Conservation (phyloP, 2,888 invertebrate species). For the Timandra comae region DNA sequence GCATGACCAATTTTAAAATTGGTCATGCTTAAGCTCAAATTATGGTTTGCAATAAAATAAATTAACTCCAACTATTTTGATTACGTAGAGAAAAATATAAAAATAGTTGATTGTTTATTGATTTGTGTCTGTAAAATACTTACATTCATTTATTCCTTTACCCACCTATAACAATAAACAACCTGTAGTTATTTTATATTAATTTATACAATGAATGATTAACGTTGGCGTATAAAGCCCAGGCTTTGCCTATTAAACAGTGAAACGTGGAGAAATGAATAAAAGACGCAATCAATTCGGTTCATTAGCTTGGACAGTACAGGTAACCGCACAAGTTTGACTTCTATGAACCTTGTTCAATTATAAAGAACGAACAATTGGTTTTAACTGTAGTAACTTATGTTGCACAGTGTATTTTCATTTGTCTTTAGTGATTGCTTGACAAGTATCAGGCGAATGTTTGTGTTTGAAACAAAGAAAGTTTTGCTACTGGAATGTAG, state of each 20-base stretch:
- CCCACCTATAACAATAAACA: too few species aligned
- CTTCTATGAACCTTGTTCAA: conserved; percentile 4
- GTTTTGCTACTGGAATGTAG: too few species aligned
- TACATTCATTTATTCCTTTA: too few species aligned
- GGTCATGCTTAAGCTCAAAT: too few species aligned
- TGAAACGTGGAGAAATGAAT: conserved; percentile 27
- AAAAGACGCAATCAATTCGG: conserved; percentile 30
- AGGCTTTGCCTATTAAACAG: conserved; percentile 29
- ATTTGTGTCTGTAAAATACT: too few species aligned
- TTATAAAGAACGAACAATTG: not conserved
- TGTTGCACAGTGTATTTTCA: conserved; percentile 5
- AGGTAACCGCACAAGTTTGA: conserved; percentile 3
- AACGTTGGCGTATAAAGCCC: conserved; percentile 24
- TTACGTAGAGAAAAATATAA: too few species aligned
- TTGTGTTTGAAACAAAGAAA: too few species aligned
- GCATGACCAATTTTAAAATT: too few species aligned
- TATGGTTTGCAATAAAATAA: too few species aligned
- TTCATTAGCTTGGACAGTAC: conserved; percentile 24
- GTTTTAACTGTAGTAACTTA: conserved; percentile 1
- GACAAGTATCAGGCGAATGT: conserved; percentile 5
- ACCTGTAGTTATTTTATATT: conserved; percentile 15
- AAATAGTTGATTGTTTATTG: too few species aligned
- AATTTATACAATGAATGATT: conserved; percentile 27
- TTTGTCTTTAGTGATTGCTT: conserved; percentile 10
- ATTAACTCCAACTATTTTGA: too few species aligned